phyloP scores from a whole-genome alignment of 2,113 vertebrate genomes.

The Aspidoscelis tigris region DNA sequence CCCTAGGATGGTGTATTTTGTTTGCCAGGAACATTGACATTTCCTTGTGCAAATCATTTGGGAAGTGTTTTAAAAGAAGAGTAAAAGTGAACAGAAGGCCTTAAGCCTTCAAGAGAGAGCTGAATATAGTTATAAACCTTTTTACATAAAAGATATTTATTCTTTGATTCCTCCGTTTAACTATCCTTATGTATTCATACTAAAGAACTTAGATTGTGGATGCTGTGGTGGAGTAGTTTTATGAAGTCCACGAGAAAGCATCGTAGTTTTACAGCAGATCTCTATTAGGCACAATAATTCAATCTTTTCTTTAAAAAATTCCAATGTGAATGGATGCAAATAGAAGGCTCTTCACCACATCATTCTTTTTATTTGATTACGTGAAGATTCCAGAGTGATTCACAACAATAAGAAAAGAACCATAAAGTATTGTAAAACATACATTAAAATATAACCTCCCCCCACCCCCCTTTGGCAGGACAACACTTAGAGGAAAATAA shows the following conservation, averaged over 20 bases:
- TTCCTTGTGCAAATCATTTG: background rate
- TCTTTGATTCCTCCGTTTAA: background rate
- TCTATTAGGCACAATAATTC: background rate
- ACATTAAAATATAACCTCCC: too few species aligned
- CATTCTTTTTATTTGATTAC: too few species aligned
- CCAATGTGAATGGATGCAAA: too few species aligned
- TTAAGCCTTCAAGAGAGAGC: background rate
- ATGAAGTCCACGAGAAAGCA: background rate
- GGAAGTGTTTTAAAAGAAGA: background rate
- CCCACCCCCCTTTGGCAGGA: too few species aligned
- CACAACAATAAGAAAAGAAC: too few species aligned
- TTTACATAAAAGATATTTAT: background rate
- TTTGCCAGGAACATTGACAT: background rate
- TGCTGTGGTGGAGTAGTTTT: background rate
- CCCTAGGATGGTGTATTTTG: background rate
- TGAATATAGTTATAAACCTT: background rate
- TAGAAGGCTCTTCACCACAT: too few species aligned
- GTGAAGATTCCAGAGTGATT: too few species aligned
- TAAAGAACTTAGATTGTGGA: background rate
- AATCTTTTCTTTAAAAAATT: background rate
- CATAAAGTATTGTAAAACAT: too few species aligned
- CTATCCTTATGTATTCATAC: background rate
- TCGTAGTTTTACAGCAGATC: background rate
- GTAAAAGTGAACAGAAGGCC: background rate
- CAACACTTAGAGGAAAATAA: too few species aligned